Base-by-base conservation (phyloP, 2,797 vertebrate genomes). In the Coregonus sp. region DNA sequence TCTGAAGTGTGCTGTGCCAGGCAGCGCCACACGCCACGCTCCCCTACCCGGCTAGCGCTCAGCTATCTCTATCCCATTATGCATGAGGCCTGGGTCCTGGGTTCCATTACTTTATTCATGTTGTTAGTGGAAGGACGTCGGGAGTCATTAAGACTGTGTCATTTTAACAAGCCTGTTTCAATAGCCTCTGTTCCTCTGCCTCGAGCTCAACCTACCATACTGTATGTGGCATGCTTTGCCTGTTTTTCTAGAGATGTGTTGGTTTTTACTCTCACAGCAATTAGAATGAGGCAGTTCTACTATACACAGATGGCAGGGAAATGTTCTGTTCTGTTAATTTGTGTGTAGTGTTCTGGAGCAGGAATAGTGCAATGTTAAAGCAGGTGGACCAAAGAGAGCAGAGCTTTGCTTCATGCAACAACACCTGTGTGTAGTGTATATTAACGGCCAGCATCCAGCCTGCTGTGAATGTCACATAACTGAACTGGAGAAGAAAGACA, bases 121-220 rank as follows among this genome's bases (percentile, higher is more conserved):
- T 87, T 87, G 83, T 88, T 83, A 82, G 81, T 88, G 84, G 77
- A 90, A 87, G 72, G 84, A 78, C 89, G 89, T 91, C 89, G 87
- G 81, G 75, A 54, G 81, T 90, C 90, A 93, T 94, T 92, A 91
- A 77, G 75, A 87, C 79, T 84, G 83, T 78, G 78, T 79, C 71
- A 69, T 75, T 84, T 78, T 74, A 79, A 85, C 79, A 77, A 83
- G 78, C 73, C 73, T 83, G 66, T 75, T 89, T 86, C 80, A 68
- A 81, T 77, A 88, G 75, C 70, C 40, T 70, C 69, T 70, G 69
- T 50, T 50, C 40, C 70, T 70, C 75, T 50, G 15, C 25, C 61
- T 76, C 80, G 66, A 65, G 74, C 50, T 81, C 67, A 14, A 63
- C 66, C 73, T 81, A 72, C 66, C 80, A 78, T 29, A 65, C 29